phyloP scores from a whole-genome alignment of 37 sponge, comb jelly and placozoan genomes.

The Ephydatia muelleri region DNA sequence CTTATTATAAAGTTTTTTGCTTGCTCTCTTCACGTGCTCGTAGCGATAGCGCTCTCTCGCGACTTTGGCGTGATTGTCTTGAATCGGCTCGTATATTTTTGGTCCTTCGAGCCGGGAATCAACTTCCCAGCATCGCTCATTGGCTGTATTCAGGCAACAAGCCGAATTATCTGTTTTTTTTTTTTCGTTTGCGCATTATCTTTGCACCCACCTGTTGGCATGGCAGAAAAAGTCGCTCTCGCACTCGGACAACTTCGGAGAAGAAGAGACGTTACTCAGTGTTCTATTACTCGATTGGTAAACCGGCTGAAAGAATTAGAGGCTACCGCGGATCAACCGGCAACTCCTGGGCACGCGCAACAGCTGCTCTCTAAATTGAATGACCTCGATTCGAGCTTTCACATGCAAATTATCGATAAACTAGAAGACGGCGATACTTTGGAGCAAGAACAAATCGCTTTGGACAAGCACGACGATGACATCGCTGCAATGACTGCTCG shows the following conservation, averaged over 20 bases:
- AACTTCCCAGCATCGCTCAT: background rate
- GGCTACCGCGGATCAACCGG: background rate
- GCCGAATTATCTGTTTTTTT: too few species aligned
- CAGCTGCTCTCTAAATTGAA: conserved; percentile 32
- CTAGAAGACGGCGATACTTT: conserved; percentile 17
- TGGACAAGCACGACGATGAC: conserved; percentile 45
- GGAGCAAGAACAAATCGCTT: conserved; percentile 4
- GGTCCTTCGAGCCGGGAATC: conserved; percentile 39
- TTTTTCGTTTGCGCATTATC: too few species aligned
- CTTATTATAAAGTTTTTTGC: too few species aligned
- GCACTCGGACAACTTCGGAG: background rate
- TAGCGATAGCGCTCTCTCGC: too few species aligned
- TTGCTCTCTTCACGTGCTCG: too few species aligned
- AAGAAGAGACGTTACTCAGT: background rate
- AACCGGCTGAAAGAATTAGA: conserved; percentile 2
- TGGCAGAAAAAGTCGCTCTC: background rate
- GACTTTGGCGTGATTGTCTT: too few species aligned
- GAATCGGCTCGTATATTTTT: background rate
- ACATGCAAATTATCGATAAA: conserved; percentile 37
- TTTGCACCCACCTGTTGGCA: background rate
- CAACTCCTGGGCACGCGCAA: conserved; percentile 16
- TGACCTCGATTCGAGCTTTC: conserved; percentile 26
- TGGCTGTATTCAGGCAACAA: background rate
- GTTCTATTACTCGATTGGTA: conserved; percentile 2
- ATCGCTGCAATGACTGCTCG: conserved; percentile 11